phyloP scores from a whole-genome alignment of 2,797 vertebrate genomes.

The Valencia hispanica region DNA sequence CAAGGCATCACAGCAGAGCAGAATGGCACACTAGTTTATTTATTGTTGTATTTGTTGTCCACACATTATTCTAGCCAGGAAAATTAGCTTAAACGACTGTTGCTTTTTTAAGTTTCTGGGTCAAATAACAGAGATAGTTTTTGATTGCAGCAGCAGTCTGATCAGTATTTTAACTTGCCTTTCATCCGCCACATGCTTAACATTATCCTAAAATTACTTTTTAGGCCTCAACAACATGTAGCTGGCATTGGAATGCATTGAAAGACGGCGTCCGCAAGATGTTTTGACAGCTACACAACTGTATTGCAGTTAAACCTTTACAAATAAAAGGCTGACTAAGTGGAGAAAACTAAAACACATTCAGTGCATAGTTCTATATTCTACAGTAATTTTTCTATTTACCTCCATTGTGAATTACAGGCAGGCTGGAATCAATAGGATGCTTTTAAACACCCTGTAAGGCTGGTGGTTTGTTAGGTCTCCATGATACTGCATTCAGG shows the following conservation, averaged over 20 bases:
- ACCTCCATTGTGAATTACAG: background rate
- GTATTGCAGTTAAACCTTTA: background rate
- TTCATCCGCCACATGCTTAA: background rate
- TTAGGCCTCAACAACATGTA: background rate
- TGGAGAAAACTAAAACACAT: background rate
- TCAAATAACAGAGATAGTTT: background rate
- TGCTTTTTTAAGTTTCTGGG: background rate
- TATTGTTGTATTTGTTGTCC: too few relatives aligned
- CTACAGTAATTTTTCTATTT: background rate
- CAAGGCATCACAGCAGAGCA: too few relatives aligned
- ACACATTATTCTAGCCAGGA: too few relatives aligned
- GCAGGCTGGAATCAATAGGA: background rate
- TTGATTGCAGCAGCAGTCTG: background rate
- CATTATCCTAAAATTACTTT: background rate
- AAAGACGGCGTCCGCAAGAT: background rate
- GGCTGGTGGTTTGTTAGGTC: background rate
- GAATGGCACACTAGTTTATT: too few relatives aligned
- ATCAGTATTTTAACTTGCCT: background rate
- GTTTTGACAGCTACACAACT: background rate
- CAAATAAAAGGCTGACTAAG: background rate
- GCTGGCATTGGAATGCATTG: background rate
- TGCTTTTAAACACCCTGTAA: background rate
- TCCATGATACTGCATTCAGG: background rate
- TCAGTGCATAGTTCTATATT: background rate
- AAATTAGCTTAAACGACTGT: background rate